Evolutionary conservation across 2,113 vertebrate genomes (phyloP).

Genomic region (Thamnophis sirtalis): DNA sequence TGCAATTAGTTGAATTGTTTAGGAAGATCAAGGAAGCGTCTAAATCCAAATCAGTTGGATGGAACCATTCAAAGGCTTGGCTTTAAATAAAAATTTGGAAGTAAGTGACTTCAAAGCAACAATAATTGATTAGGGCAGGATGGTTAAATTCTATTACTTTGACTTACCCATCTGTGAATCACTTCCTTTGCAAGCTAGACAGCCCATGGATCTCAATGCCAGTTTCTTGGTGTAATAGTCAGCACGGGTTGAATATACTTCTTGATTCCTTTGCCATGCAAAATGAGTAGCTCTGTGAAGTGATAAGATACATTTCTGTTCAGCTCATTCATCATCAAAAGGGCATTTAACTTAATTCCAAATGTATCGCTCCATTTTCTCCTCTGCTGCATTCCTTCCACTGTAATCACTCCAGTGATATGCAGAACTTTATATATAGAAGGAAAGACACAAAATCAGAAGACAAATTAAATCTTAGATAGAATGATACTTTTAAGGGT

Average conservation of each 20-base stretch:
- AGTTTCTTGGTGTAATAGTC: not conserved
- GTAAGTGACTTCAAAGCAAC: not conserved
- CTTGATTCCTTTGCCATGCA: conserved; percentile 8
- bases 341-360: conserved; percentile 16
- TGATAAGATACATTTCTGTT: conserved; percentile 11
- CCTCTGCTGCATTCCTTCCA: conserved; percentile 5
- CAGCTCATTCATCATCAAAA: conserved; percentile 26
- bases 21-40: not conserved
- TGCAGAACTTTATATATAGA: conserved; percentile 1
- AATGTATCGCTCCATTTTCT: conserved; percentile 14
- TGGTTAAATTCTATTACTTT: not conserved
- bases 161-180: not conserved
- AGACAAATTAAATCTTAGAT: not conserved
- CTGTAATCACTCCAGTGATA: not conserved
- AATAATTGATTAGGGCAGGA: not conserved
- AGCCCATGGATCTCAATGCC: not conserved
- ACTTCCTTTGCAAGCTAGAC: not conserved
- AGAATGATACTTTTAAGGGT: not conserved
- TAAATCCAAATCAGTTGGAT: not conserved
- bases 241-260: not conserved
- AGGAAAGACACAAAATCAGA: conserved; percentile 6
- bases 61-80: not conserved
- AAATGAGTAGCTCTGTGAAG: conserved; percentile 7
- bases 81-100: not conserved
- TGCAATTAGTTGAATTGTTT: not conserved